Evolutionary conservation across 2,797 vertebrate genomes (phyloP), one percentile per base, ranked within the genome.

Genomic region (Amphiprion clarkii): DNA sequence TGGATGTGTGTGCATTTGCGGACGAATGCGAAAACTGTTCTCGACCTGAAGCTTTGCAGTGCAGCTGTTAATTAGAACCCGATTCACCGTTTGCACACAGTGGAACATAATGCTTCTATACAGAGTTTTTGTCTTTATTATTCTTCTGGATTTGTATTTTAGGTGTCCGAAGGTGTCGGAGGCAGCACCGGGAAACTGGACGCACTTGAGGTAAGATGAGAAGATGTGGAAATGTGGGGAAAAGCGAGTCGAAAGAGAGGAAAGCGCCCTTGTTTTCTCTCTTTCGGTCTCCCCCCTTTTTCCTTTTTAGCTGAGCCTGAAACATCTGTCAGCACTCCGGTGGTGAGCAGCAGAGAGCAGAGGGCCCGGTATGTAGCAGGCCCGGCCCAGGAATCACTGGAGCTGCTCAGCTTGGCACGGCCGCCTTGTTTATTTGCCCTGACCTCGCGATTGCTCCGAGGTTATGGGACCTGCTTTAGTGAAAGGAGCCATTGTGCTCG

Each of bases 401-500:
- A 95, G 96, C 94, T 88, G 94, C 94, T 96, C 95, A 95, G 96
- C 96, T 96, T 96, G 95, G 96, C 95, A 89, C 93, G 93, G 92
- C 94, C 93, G 93, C 69, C 94, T 95, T 98, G 96, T 98, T 98
- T 98, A 98, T 98, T 97, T 97, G 96, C 95, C 97, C 97, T 95
- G 96, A 97, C 96, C 96, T 95, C 84, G 92, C 92, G 89, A 96
- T 97, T 95, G 93, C 94, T 94, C 86, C 83, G 91, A 94, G 88
- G 92, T 96, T 97, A 96, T 93, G 90, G 94, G 94, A 96, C 85
- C 81, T 84, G 86, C 95, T 94, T 33, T 90, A 92, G 65, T 98
- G 97, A 99, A 99, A 97, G 97, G 95, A 95, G 92, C 95, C 96
- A 96, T 99, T 99, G 97, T 99, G 95, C 95, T 96, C 33, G 93